phyloP scores from a whole-genome alignment of 2,888 invertebrate genomes.

The Clivina fossor region DNA sequence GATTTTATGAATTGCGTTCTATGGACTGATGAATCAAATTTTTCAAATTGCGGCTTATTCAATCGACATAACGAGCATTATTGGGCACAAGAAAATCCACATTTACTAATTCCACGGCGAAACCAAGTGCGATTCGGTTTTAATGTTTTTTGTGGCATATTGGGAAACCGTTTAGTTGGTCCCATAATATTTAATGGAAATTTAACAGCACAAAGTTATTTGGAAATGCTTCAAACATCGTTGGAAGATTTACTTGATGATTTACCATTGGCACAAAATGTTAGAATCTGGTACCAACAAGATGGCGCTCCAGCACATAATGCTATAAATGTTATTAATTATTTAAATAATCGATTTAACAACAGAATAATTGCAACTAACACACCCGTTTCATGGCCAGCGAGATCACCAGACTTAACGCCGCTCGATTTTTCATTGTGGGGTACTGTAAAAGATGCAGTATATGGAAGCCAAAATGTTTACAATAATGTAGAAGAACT shows the following conservation, averaged over 20 bases:
- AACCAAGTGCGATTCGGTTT: constrained; percentile 16
- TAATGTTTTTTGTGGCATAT: constrained; percentile 27
- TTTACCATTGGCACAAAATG: too few species aligned
- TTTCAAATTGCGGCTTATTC: constrained; percentile 16
- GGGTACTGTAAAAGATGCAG: too few species aligned
- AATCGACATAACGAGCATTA: constrained; percentile 20
- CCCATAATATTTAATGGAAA: constrained; percentile 15
- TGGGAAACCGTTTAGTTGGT: constrained; percentile 17
- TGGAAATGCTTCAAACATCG: constrained; percentile 18
- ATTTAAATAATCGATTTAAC: too few species aligned
- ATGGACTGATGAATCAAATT: constrained; percentile 18
- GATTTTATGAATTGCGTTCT: constrained; percentile 17
- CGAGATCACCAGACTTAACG: too few species aligned
- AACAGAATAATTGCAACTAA: too few species aligned
- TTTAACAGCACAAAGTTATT: constrained; percentile 16
- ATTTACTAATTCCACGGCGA: constrained; percentile 5
- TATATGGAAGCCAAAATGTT: too few species aligned
- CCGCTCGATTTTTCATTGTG: too few species aligned
- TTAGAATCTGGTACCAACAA: too few species aligned
- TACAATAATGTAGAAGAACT: too few species aligned
- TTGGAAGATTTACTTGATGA: constrained; percentile 17
- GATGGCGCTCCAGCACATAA: constrained; percentile 10
- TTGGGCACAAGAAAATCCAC: constrained; percentile 20
- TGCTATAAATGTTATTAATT: constrained; percentile 44
- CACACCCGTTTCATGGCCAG: too few species aligned